Evolutionary conservation across 2,888 invertebrate genomes (phyloP), one percentile per base, ranked within the genome.

Genomic region (Apantesis nais): DNA sequence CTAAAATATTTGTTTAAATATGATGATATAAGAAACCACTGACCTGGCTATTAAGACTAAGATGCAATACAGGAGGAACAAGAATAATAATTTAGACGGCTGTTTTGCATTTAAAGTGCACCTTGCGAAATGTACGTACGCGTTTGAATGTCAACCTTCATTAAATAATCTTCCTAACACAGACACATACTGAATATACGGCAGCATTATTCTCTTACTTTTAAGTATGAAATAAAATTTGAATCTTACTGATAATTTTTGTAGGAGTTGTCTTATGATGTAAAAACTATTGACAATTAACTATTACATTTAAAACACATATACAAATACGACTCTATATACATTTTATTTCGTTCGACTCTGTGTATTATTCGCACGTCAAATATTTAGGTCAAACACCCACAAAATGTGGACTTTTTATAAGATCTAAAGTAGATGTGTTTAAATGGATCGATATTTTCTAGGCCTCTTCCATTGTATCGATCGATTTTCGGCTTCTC

Each of bases 181-280:
- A 31, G 44, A 55, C 67, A 72, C 70, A 44, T 65, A 62, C 31
- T 70, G 72, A 75, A 73, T 75, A 75, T 65, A 67, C 62, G 64
- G 60, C 25, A n/a, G 22, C 48, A 34, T 64, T 62, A 64, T 70
- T 62, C 63, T 68, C 64, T 67, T 69, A 72, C 69, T 72, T 75
- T 68, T 66, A 72, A 70, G 70, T 78, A 71, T 63, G 62, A 72
- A 78, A 74, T 80, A 80, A 78, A 79, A 80, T 78, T 78, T 80
- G 71, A 74, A 71, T 63, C 66, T 66, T 64, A 75, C 74, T 73
- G 73, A 78, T 70, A 67, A 72, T 76, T 68, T 67, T 61, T 65
- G 52, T 55, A 25, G 62, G 48, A 69, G 39, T 60, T 16, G n/a
- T n/a, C 65, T 74, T 39, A 62, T 70, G 25, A 68, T 37, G 73